Conservation (phyloP, 2,888 invertebrate species). For the Plebejus argus region DNA sequence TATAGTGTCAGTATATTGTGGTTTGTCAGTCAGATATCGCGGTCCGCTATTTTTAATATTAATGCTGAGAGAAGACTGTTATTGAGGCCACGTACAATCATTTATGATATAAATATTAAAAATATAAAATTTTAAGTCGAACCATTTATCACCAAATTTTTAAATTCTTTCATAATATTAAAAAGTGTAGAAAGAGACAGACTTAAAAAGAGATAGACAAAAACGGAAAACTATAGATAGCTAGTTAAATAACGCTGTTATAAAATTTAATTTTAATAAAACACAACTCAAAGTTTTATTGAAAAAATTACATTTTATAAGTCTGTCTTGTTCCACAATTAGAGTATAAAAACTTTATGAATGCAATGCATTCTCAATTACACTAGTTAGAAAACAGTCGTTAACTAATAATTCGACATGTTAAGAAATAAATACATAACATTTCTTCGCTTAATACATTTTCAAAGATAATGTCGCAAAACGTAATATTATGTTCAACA, state of each 20-base stretch:
- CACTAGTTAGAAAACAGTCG: constrained; percentile 10
- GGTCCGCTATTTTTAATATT: not conserved
- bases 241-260: too few species aligned
- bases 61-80: not conserved
- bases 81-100: not conserved
- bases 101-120: constrained; percentile 6
- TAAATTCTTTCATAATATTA: constrained; percentile 19
- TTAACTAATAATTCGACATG: constrained; percentile 21
- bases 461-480: not conserved
- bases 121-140: constrained; percentile 13
- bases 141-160: constrained; percentile 30
- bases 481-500: not conserved
- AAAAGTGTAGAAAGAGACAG: constrained; percentile 11
- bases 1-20: not conserved
- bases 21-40: not conserved
- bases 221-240: not conserved
- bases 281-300: not conserved
- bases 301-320: not conserved
- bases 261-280: not conserved
- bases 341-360: constrained; percentile 35
- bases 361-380: constrained; percentile 45
- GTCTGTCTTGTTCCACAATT: constrained; percentile 21
- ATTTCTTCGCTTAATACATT: not conserved
- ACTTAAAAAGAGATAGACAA: not conserved
- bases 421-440: constrained; percentile 4